Conservation (phyloP, 2,888 invertebrate genomes). For the Dinocampus coccinellae region DNA sequence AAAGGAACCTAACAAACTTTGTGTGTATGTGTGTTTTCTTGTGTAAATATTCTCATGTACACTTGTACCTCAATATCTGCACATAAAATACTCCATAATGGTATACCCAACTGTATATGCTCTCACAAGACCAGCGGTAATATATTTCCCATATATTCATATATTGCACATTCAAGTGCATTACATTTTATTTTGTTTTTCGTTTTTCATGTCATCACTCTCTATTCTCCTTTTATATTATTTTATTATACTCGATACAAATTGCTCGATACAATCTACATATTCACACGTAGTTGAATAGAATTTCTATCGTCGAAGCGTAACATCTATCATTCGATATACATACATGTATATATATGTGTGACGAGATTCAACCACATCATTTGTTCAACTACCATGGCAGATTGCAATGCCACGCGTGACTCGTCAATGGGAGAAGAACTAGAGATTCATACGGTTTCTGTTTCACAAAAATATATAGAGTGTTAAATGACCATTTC, state of each 20-base stretch:
- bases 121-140: neutral
- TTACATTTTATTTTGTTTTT: too few species aligned
- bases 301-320: constrained; percentile 13
- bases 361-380: constrained; percentile 44
- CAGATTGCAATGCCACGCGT: constrained; percentile 16
- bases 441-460: constrained; percentile 13
- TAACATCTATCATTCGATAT: constrained; percentile 13
- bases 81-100: neutral
- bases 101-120: neutral
- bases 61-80: neutral
- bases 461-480: neutral
- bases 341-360: constrained; percentile 12
- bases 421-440: constrained; percentile 19
- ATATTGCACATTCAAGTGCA: neutral
- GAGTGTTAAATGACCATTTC: neutral
- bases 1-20: neutral
- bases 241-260: constrained; percentile 15
- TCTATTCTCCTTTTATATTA: neutral
- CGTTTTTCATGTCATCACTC: constrained; percentile 26
- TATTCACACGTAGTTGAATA: neutral
- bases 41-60: neutral
- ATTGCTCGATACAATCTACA: constrained; percentile 13
- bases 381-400: constrained; percentile 42
- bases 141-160: neutral
- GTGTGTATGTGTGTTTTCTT: neutral